Evolutionary conservation across 2,797 vertebrate genomes (phyloP).

Genomic region (Xiphorhynchus erythropygius): DNA sequence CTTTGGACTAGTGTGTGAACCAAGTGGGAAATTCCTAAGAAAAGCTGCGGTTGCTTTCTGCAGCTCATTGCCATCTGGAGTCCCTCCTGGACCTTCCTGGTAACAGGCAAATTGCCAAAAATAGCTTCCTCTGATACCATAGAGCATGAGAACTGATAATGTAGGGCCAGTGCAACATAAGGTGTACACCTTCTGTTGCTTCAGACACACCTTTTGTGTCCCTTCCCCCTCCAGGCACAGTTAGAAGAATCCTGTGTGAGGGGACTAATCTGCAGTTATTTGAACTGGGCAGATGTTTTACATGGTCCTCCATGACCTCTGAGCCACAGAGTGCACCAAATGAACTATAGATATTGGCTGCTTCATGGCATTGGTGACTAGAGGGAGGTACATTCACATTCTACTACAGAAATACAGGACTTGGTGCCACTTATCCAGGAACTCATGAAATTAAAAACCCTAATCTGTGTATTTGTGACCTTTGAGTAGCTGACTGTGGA

Average conservation of each 20-base stretch:
- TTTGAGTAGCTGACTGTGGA: background rate
- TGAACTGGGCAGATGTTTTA: background rate
- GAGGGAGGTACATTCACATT: background rate
- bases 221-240: background rate
- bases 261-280: background rate
- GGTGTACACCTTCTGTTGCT: background rate
- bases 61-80: background rate
- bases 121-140: background rate
- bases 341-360: background rate
- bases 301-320: background rate
- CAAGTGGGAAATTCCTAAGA: background rate
- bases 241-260: background rate
- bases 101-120: background rate
- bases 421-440: background rate
- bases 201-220: background rate
- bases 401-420: background rate
- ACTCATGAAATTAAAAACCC: background rate
- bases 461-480: background rate
- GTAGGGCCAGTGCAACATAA: background rate
- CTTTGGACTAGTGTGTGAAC: background rate
- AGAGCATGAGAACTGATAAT: background rate
- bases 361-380: background rate
- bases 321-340: background rate
- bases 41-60: background rate
- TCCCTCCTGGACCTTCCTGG: background rate